Evolutionary conservation across 2,797 vertebrate genomes (phyloP), one percentile per base, ranked within the genome.

Genomic region (Synaphobranchus kaupii): DNA sequence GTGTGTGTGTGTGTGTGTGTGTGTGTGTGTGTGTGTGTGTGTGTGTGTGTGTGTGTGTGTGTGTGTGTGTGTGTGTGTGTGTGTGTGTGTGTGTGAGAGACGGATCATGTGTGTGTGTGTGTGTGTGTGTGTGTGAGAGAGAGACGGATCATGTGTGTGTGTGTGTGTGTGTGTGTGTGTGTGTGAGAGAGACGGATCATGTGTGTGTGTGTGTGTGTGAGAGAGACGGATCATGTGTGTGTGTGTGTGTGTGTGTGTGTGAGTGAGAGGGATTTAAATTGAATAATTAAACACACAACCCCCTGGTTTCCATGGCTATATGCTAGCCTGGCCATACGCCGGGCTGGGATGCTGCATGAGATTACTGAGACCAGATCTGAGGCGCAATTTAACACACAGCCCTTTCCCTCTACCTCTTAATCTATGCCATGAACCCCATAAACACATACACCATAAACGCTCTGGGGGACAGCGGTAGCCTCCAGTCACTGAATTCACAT

Each of bases 1-100:
- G 68, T 90, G 91, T 91, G 89, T 89, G 78, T 90, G 90, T 87
- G 91, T 90, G 88, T 54, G 89, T 87, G 88, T 22, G 0, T 58
- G 86, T 44, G 8, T 83, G 76, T 31, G n/a, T 80, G 47, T 52
- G 7, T 82, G 60, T 54, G 17, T 86, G 76, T 39, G 60, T 4
- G 54, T 56, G 54, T 71, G 31, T 84, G 86, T 34, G 68, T 85
- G 84, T 82, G 52, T 50, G 60, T 84, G 25, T 76, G 85, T 83
- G 20, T 17, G 50, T 71, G 86, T 25, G 68, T 56, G 47, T 28
- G 17, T 85, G 52, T 34, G 71, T 52, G 52, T 2, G 15, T 86
- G 12, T 2, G 22, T 44, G 12, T 80, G n/a, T 58, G 9, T 31
- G 66, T 31, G 66, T 0, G 60, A 25, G 20, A 66, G 84, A 81